Conservation (phyloP, 2,797 vertebrate genomes). For the Phrynocephalus vlangalii region DNA sequence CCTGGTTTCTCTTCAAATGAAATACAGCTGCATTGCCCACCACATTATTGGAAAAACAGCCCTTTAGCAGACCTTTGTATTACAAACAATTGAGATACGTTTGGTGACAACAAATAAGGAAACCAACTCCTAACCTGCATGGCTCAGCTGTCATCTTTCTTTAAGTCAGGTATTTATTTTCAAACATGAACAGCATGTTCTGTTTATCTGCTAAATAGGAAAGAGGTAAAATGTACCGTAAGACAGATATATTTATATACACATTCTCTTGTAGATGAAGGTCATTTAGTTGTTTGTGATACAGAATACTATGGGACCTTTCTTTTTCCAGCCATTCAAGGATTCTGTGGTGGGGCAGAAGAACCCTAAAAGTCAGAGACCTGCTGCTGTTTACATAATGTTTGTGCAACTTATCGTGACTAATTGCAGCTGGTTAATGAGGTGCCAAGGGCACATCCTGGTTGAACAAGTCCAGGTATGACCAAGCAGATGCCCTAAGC, state of each 20-base stretch:
- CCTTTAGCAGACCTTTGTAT: slow-evolving; percentile 66
- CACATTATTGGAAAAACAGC: slow-evolving; percentile 61
- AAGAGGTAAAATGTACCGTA: slow-evolving; percentile 79
- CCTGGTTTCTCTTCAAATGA: slow-evolving; percentile 78
- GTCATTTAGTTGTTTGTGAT: slow-evolving; percentile 65
- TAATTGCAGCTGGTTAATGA: too few relatives aligned
- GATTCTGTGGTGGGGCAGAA: slow-evolving; percentile 36
- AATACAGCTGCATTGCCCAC: slow-evolving; percentile 80
- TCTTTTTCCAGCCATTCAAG: slow-evolving; percentile 49
- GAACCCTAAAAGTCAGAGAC: slow-evolving; percentile 23
- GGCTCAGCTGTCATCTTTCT: slow-evolving; percentile 73
- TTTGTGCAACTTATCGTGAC: too few relatives aligned
- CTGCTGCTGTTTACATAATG: too few relatives aligned
- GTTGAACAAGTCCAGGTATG: too few relatives aligned
- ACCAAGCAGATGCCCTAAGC: too few relatives aligned
- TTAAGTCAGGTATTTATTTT: slow-evolving; percentile 77
- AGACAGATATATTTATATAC: slow-evolving; percentile 36
- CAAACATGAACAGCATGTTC: slow-evolving; percentile 89
- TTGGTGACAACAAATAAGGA: slow-evolving; percentile 78
- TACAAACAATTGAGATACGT: slow-evolving; percentile 62
- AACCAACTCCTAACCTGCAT: slow-evolving; percentile 66
- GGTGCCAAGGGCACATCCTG: too few relatives aligned
- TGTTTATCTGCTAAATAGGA: slow-evolving; percentile 91
- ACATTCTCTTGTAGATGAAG: slow-evolving; percentile 73
- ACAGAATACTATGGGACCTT: slow-evolving; percentile 33